Evolutionary conservation across 23 tunicate genomes (phyloP), one percentile per base, ranked within the genome.

Genomic region (Trididemnum clinides): DNA sequence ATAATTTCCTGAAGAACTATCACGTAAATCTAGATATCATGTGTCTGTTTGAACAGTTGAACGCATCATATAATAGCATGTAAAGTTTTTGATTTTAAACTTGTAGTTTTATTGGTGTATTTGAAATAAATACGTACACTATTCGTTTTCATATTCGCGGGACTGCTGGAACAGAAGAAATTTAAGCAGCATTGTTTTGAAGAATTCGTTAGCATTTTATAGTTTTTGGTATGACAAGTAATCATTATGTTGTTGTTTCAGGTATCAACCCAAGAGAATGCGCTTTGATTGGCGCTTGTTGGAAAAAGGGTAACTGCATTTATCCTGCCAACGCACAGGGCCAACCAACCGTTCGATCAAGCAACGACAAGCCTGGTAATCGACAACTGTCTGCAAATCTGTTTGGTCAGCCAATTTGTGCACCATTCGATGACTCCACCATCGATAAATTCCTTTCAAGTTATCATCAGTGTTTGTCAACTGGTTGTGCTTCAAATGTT

Each of bases 251-350:
- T 10, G 21, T 34, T 44, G 31, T 44, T 83, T 23, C 58, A 93
- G 98, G 83, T 3, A 93, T 93, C 57, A 36, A 63, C 31, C 80
- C 51, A 33, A 62, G 39, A 1, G 98, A 93, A 37, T 93, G 98
- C 75, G 59, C 82, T 34, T 80, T 93, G 54, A 93, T 93, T 28
- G 98, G 92, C 49, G 90, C 90, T 0, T 93, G 98, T 51, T 93
- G 93, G 93, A 78, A 77, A 38, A 38, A 21, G 27, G 64, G 28
- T 1, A 79, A 64, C 2, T 93, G 98, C 62, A 64, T 80, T 26
- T 84, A 88, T 72, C 98, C 98, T 6, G 71, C 81, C 23, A 28
- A 65, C 33, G 72, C 59, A 2, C 36, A 31, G 4, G 71, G 78
- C 19, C 36, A 74, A 29, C 64, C 80, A 0, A 71, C 78, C 0